A percentile compares a stretch with the other conserved stretches of the same genome.
phyloP scores from a whole-genome alignment of 2,888 invertebrate genomes.

The Ptilodon capucinus region DNA sequence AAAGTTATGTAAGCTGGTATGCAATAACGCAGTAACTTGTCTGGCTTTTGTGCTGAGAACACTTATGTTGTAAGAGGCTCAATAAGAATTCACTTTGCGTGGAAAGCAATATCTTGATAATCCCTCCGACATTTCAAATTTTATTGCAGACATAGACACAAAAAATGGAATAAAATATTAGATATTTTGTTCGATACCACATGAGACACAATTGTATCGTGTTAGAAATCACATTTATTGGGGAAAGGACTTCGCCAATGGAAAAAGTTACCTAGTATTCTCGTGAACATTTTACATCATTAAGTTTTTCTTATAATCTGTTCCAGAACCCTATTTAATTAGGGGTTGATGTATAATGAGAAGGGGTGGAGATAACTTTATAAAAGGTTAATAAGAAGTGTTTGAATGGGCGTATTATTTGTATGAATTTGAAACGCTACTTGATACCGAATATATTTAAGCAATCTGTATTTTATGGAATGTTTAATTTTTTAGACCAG shows the following conservation, averaged over 20 bases:
- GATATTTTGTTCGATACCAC: not conserved
- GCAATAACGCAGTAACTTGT: conserved; percentile 9
- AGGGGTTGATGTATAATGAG: conserved; percentile 35
- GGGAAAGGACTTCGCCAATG: too few species aligned
- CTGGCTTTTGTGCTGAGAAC: conserved; percentile 19
- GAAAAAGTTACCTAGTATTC: conserved; percentile 42
- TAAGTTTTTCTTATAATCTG: conserved; percentile 34
- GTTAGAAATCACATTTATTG: too few species aligned
- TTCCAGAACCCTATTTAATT: conserved; percentile 42
- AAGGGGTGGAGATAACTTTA: conserved; percentile 20
- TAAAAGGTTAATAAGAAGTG: conserved; percentile 19
- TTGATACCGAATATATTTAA: conserved; percentile 1
- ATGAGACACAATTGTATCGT: not conserved
- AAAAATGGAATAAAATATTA: too few species aligned
- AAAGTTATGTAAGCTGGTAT: conserved; percentile 23
- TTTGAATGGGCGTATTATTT: conserved; percentile 23
- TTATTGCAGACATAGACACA: too few species aligned
- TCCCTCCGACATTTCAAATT: too few species aligned
- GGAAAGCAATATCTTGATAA: not conserved
- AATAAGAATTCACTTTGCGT: conserved; percentile 13
- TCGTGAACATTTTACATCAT: conserved; percentile 46
- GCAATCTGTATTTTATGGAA: too few species aligned
- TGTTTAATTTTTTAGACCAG: too few species aligned
- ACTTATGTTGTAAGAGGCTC: conserved; percentile 20
- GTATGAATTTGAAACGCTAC: conserved; percentile 14